phyloP scores from a whole-genome alignment of 2,888 invertebrate genomes.

The Agrochola lota region DNA sequence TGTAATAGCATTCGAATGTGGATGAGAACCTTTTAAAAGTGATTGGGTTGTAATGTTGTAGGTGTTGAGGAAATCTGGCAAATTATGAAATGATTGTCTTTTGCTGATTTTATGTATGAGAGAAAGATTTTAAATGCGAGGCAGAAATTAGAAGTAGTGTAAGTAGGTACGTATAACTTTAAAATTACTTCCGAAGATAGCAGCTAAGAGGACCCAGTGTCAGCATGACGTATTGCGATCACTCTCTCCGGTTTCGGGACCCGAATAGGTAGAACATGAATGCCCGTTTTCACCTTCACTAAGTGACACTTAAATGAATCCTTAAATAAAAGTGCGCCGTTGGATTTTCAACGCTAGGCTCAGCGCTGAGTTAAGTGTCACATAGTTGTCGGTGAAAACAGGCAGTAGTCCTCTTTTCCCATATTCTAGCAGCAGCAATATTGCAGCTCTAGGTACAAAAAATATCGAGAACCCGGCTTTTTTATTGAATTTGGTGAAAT shows the following conservation, averaged over 20 bases:
- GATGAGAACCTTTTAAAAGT: slow-evolving; percentile 25
- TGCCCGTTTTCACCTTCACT: no score
- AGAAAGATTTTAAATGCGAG: not conserved
- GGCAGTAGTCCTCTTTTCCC: not conserved
- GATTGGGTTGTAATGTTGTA: slow-evolving; percentile 42
- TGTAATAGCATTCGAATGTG: not conserved
- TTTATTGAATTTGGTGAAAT: not conserved
- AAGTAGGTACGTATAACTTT: no score
- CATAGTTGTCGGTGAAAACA: no score
- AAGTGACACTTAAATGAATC: no score
- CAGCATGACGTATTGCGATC: not conserved
- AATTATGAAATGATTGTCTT: slow-evolving; percentile 17
- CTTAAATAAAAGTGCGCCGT: no score
- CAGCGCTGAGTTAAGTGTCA: no score
- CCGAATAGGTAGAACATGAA: no score
- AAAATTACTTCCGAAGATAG: not conserved
- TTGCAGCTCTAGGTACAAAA: not conserved
- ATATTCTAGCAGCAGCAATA: not conserved
- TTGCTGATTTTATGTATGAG: not conserved
- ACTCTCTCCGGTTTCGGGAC: no score
- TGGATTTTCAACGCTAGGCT: no score
- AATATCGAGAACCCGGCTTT: not conserved
- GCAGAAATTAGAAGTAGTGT: not conserved
- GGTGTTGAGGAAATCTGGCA: not conserved
- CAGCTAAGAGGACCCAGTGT: not conserved